phyloP scores from a whole-genome alignment of 2,113 vertebrate genomes.

The Rhabdornis inornatus region DNA sequence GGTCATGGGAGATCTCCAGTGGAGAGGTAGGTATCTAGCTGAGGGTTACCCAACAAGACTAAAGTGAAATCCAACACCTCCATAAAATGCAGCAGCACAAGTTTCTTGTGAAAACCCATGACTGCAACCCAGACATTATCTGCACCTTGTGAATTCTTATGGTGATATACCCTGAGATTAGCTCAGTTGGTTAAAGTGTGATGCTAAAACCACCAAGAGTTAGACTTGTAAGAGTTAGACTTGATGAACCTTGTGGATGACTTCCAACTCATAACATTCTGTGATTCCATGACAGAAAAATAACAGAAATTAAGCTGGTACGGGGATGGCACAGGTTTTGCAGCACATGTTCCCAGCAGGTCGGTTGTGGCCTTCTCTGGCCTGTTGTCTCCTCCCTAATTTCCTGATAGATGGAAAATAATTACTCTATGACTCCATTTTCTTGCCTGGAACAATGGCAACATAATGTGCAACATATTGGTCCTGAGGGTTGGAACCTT shows the following conservation, averaged over 20 bases:
- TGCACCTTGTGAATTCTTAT: background rate
- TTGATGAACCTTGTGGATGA: background rate
- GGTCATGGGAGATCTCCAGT: too few species aligned
- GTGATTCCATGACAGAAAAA: background rate
- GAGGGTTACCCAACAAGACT: background rate
- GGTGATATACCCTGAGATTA: background rate
- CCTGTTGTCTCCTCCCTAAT: background rate
- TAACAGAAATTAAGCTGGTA: background rate
- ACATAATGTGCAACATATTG: background rate
- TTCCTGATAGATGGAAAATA: background rate
- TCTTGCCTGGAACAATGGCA: background rate
- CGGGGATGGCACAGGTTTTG: background rate
- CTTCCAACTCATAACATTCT: background rate
- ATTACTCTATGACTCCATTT: background rate
- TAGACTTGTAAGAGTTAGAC: background rate
- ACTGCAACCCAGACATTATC: background rate
- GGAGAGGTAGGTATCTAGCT: background rate
- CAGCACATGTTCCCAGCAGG: background rate
- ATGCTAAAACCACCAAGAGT: background rate
- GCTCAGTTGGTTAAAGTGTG: rapidly evolving
- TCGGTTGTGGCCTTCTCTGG: background rate
- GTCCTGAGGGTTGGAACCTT: background rate
- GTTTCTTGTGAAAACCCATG: background rate
- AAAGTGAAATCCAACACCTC: background rate
- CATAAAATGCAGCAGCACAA: background rate